A percentile compares a stretch with the other conserved stretches of the same genome.
Conservation (phyloP, 2,797 vertebrate species). For the Garrulus glandarius region DNA sequence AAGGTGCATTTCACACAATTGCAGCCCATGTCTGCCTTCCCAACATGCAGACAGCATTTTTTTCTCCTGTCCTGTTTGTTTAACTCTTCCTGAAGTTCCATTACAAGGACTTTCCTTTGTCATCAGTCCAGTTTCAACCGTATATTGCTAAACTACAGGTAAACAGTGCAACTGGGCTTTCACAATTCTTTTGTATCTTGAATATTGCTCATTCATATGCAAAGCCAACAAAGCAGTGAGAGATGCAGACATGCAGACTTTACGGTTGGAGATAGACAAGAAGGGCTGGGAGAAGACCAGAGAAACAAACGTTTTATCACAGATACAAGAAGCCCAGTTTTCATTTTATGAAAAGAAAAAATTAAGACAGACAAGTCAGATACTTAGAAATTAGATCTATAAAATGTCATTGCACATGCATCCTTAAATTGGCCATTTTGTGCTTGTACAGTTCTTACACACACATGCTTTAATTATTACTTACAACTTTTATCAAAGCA, state of each 20-base stretch:
- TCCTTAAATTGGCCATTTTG: background rate
- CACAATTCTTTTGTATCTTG: background rate
- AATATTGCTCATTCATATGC: background rate
- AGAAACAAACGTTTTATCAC: background rate
- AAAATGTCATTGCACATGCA: background rate
- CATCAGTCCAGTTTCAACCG: background rate
- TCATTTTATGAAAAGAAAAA: background rate
- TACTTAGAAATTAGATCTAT: background rate
- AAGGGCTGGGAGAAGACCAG: background rate
- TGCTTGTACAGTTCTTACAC: background rate
- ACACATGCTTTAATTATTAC: background rate
- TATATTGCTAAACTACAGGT: background rate
- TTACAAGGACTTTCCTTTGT: background rate
- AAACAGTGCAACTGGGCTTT: background rate
- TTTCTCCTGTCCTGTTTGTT: background rate
- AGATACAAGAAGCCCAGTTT: background rate
- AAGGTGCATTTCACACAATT: background rate
- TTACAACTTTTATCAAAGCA: background rate
- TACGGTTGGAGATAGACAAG: background rate
- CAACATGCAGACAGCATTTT: accelerated
- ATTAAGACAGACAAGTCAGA: background rate
- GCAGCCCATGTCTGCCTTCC: background rate
- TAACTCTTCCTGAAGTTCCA: background rate
- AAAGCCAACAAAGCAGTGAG: background rate
- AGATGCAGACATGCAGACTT: background rate